Conservation (phyloP, 2,797 vertebrate species). For the Sebastes reedi region DNA sequence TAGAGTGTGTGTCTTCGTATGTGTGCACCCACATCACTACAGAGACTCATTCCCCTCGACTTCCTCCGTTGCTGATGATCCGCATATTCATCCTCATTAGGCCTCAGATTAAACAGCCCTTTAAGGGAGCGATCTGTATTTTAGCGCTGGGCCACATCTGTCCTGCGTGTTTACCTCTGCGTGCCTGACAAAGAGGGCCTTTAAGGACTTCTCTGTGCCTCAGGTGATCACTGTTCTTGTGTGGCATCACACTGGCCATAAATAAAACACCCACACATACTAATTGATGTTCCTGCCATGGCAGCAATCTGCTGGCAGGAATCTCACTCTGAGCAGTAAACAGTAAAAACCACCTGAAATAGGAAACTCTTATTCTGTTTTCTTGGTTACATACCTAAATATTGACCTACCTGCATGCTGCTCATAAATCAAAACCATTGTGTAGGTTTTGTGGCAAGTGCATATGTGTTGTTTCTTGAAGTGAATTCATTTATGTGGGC, state of each 20-base stretch:
- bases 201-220: conserved; percentile 79
- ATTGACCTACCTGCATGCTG: conserved; percentile 15
- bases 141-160: conserved; percentile 82
- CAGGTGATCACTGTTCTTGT: conserved; percentile 83
- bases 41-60: conserved; percentile 39
- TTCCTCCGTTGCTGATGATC: conserved; percentile 66
- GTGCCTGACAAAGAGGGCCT: conserved; percentile 78
- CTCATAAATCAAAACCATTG: conserved; percentile 19
- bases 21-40: conserved; percentile 37
- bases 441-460: conserved; percentile 31
- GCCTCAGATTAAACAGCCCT: conserved; percentile 73
- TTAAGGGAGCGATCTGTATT: conserved; percentile 80
- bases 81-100: conserved; percentile 83
- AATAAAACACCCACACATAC: conserved; percentile 81
- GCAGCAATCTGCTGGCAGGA: conserved; percentile 51
- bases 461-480: conserved; percentile 23
- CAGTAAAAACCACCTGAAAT: conserved; percentile 60
- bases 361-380: conserved; percentile 40
- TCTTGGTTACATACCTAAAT: conserved; percentile 37
- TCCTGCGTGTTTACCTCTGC: conserved; percentile 72
- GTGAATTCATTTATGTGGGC: conserved; percentile 37
- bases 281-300: conserved; percentile 67
- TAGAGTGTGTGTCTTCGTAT: conserved; percentile 36
- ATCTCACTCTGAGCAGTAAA: conserved; percentile 60
- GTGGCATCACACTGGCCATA: conserved; percentile 80